Evolutionary conservation across 2,888 invertebrate species (phyloP).

Genomic region (Sarcophaga subvicina): DNA sequence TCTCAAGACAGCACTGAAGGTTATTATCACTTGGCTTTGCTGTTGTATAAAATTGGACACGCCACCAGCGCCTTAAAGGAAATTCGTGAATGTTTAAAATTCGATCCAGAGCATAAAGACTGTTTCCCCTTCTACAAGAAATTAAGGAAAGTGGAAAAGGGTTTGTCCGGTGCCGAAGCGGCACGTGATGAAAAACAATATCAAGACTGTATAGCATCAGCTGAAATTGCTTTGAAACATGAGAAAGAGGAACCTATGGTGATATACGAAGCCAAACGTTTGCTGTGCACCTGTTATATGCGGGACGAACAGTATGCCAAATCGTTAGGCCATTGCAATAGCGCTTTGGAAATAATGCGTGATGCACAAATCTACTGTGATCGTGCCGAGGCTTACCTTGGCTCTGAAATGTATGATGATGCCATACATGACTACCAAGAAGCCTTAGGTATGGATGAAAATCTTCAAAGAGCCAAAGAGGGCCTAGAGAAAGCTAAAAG

Average conservation of each 20-base stretch:
- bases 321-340: conserved; percentile 90
- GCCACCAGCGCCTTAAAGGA: conserved; percentile 95
- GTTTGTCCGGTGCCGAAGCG: conserved; percentile 86
- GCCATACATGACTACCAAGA: conserved; percentile 94
- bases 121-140: conserved; percentile 98
- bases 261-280: conserved; percentile 88
- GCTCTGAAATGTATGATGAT: conserved; percentile 95
- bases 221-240: conserved; percentile 85
- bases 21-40: conserved; percentile 85
- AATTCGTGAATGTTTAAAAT: conserved; percentile 96
- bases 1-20: conserved; percentile 96
- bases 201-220: conserved; percentile 87
- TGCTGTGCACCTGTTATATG: conserved; percentile 91
- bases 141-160: conserved; percentile 95
- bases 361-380: conserved; percentile 93
- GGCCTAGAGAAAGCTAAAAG: conserved; percentile 94
- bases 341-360: conserved; percentile 89
- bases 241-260: conserved; percentile 89
- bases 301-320: conserved; percentile 87
- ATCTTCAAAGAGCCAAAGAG: conserved; percentile 91
- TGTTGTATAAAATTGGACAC: conserved; percentile 95
- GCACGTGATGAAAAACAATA: conserved; percentile 85
- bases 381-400: conserved; percentile 94
- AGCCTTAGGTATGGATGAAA: conserved; percentile 92
- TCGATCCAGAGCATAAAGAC: conserved; percentile 98